phyloP scores from a whole-genome alignment of 1,140 invertebrate genomes.

The Drosophila pseudoananassae region DNA sequence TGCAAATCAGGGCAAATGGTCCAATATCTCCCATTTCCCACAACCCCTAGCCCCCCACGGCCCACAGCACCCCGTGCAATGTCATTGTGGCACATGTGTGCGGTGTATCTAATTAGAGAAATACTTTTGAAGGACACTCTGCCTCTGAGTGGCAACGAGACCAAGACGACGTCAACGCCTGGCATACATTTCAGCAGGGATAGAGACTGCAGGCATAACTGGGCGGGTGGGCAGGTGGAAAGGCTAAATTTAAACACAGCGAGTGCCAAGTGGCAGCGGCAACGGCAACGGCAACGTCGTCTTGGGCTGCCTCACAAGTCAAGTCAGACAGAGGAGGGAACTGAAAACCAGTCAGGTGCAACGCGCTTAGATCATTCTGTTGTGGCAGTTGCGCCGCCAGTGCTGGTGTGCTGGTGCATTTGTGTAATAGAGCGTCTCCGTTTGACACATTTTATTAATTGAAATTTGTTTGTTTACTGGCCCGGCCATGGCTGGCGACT shows the following conservation, averaged over 20 bases:
- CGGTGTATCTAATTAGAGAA: conserved; percentile 76
- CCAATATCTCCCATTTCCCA: conserved; percentile 24
- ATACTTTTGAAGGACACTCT: conserved; percentile 82
- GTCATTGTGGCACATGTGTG: conserved; percentile 37
- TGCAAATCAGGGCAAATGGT: conserved; percentile 49
- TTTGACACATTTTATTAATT: conserved; percentile 81
- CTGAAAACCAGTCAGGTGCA: conserved; percentile 61
- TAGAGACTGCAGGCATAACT: background rate
- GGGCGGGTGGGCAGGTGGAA: background rate
- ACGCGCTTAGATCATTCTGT: conserved; percentile 39
- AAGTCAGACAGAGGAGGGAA: conserved; percentile 2
- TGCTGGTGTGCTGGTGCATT: conserved; percentile 13
- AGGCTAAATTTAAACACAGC: conserved; percentile 67
- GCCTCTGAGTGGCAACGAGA: conserved; percentile 60
- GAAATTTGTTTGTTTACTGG: conserved; percentile 75
- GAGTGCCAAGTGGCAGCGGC: conserved; percentile 43
- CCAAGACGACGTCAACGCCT: conserved; percentile 41
- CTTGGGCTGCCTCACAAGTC: conserved; percentile 32
- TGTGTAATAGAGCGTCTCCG: conserved; percentile 73
- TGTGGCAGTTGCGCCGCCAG: conserved; percentile 5
- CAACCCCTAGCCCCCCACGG: background rate
- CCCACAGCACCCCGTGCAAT: conserved; percentile 36
- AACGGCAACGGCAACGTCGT: conserved; percentile 37
- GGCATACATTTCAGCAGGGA: conserved; percentile 57
- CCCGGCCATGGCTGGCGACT: conserved; percentile 18